Evolutionary conservation across 2,888 invertebrate genomes (phyloP), one percentile per base, ranked within the genome.

Genomic region (Colostygia pectinataria): DNA sequence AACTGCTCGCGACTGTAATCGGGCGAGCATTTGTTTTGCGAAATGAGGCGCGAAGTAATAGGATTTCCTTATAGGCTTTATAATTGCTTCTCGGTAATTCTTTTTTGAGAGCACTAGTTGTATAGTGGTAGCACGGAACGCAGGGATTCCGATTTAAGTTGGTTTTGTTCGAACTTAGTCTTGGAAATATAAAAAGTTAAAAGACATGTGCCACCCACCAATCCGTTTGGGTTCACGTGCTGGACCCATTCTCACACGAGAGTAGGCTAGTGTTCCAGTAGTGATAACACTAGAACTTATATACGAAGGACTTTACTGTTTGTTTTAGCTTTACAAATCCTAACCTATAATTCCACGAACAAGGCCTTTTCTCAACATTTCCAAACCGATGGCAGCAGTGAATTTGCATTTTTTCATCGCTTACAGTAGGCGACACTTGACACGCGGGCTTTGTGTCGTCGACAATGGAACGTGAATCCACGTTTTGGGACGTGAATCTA

Each of bases 371-470:
- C 43, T 24, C 45, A 45, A 29, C 31, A 15, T 32, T 18, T 27
- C 41, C n/a, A 27, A 46, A 46, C 43, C 52, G 46, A 52, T 43
- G 47, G n/a, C n/a, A 12, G 46, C 37, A 80, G 80, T 86, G 85
- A 84, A 83, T 84, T 78, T 83, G 82, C 86, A 84, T 87, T 84
- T 84, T 86, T 86, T 86, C 81, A 80, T 77, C 80, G 75, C 73
- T 77, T 68, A 69, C 68, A 63, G 66, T 65, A n/a, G n/a, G n/a
- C 77, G 81, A 79, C 82, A 83, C 81, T 82, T 75, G 81, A 77
- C 69, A 74, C 71, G 71, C 58, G 66, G 71, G 76, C 70, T 75
- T 83, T 83, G 80, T 83, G 58, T 37, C 56, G 65, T 10, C 61
- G 69, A 86, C 83, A 86, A 86, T 78, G 71, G 67, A 41, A 57